phyloP scores from a whole-genome alignment of 1,140 invertebrate species.

The Caenorhabditis brenneri region DNA sequence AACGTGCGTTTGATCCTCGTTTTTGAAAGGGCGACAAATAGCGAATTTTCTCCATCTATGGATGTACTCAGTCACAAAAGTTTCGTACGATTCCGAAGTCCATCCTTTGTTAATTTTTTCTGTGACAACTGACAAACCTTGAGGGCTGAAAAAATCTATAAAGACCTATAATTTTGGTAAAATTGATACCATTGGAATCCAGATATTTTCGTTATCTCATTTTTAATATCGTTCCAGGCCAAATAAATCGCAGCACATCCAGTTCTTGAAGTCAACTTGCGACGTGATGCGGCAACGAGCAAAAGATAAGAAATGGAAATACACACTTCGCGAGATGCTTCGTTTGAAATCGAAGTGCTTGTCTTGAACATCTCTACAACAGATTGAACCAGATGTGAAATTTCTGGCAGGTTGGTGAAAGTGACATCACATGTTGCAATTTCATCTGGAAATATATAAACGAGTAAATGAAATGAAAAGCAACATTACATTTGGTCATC shows the following conservation, averaged over 20 bases:
- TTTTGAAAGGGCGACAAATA: not conserved
- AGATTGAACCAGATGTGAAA: not conserved
- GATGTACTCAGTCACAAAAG: constrained; percentile 32
- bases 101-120: constrained; percentile 23
- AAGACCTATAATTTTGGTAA: too few species aligned
- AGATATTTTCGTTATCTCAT: not conserved
- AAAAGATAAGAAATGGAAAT: constrained; percentile 10
- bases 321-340: not conserved
- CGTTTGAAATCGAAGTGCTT: not conserved
- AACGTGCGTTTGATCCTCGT: not conserved
- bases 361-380: constrained; percentile 11
- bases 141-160: not conserved
- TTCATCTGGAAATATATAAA: not conserved
- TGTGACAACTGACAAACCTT: not conserved
- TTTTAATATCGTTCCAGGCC: constrained; percentile 39
- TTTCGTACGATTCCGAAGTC: constrained; percentile 30
- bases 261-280: constrained; percentile 7
- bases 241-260: constrained; percentile 45
- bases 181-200: not conserved
- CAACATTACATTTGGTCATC: constrained; percentile 36
- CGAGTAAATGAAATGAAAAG: not conserved
- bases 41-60: constrained; percentile 15
- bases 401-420: not conserved
- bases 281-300: not conserved
- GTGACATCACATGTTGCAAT: constrained; percentile 17